Conservation (phyloP, 2,797 vertebrate genomes). For the Lutjanus campechanus region DNA sequence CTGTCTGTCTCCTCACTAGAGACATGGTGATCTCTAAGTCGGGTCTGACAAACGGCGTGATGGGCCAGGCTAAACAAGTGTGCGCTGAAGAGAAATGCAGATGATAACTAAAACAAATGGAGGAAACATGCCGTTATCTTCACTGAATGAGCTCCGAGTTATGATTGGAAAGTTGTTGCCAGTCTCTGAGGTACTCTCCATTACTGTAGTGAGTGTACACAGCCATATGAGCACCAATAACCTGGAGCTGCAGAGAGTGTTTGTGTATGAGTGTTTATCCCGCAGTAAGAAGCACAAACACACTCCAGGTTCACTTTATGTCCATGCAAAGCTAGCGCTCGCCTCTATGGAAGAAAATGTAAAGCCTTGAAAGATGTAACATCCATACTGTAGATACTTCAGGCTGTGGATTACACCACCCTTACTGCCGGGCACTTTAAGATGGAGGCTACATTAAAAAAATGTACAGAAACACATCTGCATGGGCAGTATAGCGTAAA, state of each 20-base stretch:
- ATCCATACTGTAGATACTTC: conserved; percentile 16
- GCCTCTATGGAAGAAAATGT: conserved; percentile 22
- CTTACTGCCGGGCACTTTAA: conserved; percentile 40
- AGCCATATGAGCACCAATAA: conserved; percentile 27
- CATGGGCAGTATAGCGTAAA: conserved; percentile 77
- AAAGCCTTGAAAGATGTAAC: conserved; percentile 26
- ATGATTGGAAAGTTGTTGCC: conserved; percentile 57
- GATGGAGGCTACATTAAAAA: conserved; percentile 57
- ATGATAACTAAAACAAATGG: conserved; percentile 59
- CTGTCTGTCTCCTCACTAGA: conserved; percentile 48
- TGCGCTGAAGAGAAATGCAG: conserved; percentile 47
- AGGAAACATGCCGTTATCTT: conserved; percentile 45
- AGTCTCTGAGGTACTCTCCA: conserved; percentile 55
- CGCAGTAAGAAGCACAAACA: conserved; percentile 39
- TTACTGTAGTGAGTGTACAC: conserved; percentile 50
- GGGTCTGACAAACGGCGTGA: conserved; percentile 61
- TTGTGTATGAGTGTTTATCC: conserved; percentile 27
- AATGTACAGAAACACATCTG: conserved; percentile 81
- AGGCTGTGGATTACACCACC: conserved; percentile 11
- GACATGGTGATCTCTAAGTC: conserved; percentile 47
- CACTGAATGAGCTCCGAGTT: conserved; percentile 49
- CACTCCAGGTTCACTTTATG: conserved; percentile 24
- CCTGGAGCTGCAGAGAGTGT: conserved; percentile 30
- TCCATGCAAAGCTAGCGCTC: conserved; percentile 7
- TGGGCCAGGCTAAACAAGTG: conserved; percentile 55